Evolutionary conservation across 2,888 invertebrate genomes (phyloP), one percentile per base, ranked within the genome.

Genomic region (Nomada lathburiana): DNA sequence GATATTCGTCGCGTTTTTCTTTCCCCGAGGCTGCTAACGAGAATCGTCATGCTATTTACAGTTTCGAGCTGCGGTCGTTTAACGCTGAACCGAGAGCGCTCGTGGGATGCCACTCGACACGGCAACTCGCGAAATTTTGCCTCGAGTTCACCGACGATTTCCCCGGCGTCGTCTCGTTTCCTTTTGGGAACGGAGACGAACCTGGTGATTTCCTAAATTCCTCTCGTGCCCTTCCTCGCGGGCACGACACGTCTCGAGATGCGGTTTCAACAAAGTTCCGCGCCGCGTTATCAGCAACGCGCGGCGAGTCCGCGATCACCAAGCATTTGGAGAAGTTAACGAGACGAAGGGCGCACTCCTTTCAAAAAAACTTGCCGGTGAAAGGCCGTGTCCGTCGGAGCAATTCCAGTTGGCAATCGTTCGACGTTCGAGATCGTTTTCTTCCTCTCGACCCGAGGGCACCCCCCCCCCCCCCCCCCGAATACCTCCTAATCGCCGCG

Each of bases 1-100:
- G 68, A 76, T 80, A 76, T 76, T 80, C 70, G 52, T 78, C 62
- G 53, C 53, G 71, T 52, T 18, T 23, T 65, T 62, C 36, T 71
- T 50, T 29, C 23, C 44, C 16, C 50, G n/a, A n/a, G 57, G 47
- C 57, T 18, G 44, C 26, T n/a, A 57, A 67, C 62, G 63, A 73
- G 74, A 50, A 26, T 55, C 70, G 59, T 80, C 65, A 74, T 53
- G 63, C 36, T 68, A 47, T 73, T 73, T 69, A 64, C 67, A 18
- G 29, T 36, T 65, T 74, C 29, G 47, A 81, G 50, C 74, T 60
- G 4, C 59, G 18, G 50, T 42, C 67, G 80, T 57, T 72, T 62
- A 67, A n/a, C 71, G 53, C 59, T 64, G 23, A 50, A 47, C 36
- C 20, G 29, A 60, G 29, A 50, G 50, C 10, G 47, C 57, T 57